phyloP scores from a whole-genome alignment of 2,113 vertebrate genomes.

The Oryzias woworae region DNA sequence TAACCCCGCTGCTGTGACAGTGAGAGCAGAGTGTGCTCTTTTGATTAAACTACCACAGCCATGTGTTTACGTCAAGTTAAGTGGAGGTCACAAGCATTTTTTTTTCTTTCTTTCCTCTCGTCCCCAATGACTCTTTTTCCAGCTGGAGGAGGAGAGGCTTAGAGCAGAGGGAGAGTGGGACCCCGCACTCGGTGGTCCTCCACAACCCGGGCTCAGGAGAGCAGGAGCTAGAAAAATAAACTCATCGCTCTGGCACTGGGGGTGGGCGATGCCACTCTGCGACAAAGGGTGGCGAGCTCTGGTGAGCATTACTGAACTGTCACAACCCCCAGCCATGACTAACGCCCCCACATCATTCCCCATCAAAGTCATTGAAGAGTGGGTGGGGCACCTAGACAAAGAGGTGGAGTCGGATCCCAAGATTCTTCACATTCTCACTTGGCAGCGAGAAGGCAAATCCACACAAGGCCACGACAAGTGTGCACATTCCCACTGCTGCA shows the following conservation, averaged over 20 bases:
- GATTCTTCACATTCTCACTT: constrained; percentile 81
- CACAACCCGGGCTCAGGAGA: constrained; percentile 77
- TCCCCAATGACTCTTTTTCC: constrained; percentile 68
- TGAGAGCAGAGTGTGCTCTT: constrained; percentile 48
- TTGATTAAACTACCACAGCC: constrained; percentile 72
- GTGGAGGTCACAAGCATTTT: constrained; percentile 75
- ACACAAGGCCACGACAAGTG: constrained; percentile 1
- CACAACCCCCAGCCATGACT: constrained; percentile 66
- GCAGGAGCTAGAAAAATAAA: constrained; percentile 93
- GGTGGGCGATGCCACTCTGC: constrained; percentile 93
- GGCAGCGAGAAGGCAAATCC: constrained; percentile 53
- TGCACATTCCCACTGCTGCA: constrained; percentile 37
- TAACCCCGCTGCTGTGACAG: constrained; percentile 66
- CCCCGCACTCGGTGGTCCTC: constrained; percentile 88
- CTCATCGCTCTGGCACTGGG: constrained; percentile 89
- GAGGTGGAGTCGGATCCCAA: constrained; percentile 63
- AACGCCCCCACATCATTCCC: constrained; percentile 52
- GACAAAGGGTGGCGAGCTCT: constrained; percentile 82
- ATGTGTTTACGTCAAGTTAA: constrained; percentile 72
- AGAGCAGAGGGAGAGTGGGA: constrained; percentile 53
- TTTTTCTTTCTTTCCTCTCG: constrained; percentile 71
- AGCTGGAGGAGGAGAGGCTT: constrained; percentile 78
- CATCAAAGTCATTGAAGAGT: constrained; percentile 60
- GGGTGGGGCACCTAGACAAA: constrained; percentile 43
- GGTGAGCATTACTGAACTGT: constrained; percentile 93